These are phyloP conservation scores for Oryzias celebensis DNA, from an alignment of 2,113 vertebrate species.

Conservation along the genomic window DNA sequence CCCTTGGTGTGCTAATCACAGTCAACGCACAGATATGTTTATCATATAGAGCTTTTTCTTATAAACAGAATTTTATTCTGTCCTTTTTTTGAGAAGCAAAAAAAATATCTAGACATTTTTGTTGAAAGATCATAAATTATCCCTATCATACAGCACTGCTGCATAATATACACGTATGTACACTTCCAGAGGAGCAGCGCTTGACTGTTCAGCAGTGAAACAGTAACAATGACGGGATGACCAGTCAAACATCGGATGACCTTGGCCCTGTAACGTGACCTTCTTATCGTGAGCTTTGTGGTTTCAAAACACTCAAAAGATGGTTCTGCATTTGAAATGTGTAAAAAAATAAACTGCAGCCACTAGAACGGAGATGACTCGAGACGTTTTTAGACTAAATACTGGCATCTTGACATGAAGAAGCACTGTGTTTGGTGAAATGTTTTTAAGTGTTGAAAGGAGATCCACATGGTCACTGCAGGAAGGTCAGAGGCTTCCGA, in stretches of 20 bases:
- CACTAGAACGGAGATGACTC: conserved; percentile 1
- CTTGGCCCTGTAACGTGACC: conserved; percentile 15
- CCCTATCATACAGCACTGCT: conserved; percentile 41
- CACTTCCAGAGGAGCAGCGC: conserved; percentile 43
- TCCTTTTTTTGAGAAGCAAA: conserved; percentile 22
- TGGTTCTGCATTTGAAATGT: neutral
- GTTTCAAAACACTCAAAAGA: too few relatives aligned
- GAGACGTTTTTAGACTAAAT: conserved; percentile 4
- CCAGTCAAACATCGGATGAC: conserved; percentile 6
- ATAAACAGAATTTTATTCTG: conserved; percentile 22
- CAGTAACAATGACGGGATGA: conserved; percentile 17
- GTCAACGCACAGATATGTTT: conserved; percentile 7
- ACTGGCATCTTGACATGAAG: conserved; percentile 1
- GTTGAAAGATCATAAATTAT: conserved; percentile 57
- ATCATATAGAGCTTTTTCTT: conserved; percentile 22
- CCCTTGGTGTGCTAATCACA: conserved; percentile 22
- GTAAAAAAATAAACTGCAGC: conserved; percentile 5
- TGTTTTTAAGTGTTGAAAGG: conserved; percentile 3
- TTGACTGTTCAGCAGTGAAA: conserved; percentile 26
- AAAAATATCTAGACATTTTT: conserved; percentile 1
- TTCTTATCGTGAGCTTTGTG: too few relatives aligned
- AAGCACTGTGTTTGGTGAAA: conserved; percentile 3
- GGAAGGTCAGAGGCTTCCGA: conserved; percentile 87
- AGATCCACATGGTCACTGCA: conserved; percentile 1
- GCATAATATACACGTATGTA: conserved; percentile 47